Evolutionary conservation across 2,797 vertebrate genomes (phyloP), one percentile per base, ranked within the genome.

Genomic region (Myotis pilosus): DNA sequence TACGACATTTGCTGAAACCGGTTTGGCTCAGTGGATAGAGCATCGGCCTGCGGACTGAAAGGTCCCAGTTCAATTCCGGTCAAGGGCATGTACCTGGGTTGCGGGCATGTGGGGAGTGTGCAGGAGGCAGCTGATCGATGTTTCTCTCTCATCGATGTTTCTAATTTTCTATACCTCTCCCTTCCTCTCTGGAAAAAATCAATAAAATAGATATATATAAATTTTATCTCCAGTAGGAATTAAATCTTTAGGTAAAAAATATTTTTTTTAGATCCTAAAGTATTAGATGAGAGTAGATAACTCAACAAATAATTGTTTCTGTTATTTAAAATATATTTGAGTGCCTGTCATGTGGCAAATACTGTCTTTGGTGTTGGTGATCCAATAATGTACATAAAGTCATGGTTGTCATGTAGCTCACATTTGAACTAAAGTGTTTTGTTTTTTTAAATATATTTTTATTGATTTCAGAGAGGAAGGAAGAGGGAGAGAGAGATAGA

Each of bases 271-370:
- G 47, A 15, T 8, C 25, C n/a, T 83, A 20, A 33, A 53, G 17
- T 47, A 44, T 80, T 91, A 80, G 36, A 5, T 80, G 44, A 86
- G 38, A 55, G 47, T 53, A 53, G 33, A 30, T 23, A 87, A 87
- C 28, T 94, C 30, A 87, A 44, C 44, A 80, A 76, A 51, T 69
- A 76, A 38, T 82, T 76, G 28, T 87, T 94, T 66, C 36, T 88
- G 60, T 82, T 72, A 80, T 80, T 57, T 69, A 33, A 64, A 89
- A 33, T 66, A 13, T 49, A 28, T 89, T 83, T 66, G 36, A 69
- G 38, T 66, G 72, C 13, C 53, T 71, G 0, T 72, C 55, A 44
- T 72, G 30, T 47, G 44, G 30, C 49, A 62, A 28, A 33, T 72
- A 55, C 10, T 69, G 4, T 71, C 36, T 28, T 64, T 83, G 23